Percentiles rank a stretch among this genome's conserved stretches.
Conservation (phyloP, 2,797 vertebrate genomes). For the Heliangelus exortis region DNA sequence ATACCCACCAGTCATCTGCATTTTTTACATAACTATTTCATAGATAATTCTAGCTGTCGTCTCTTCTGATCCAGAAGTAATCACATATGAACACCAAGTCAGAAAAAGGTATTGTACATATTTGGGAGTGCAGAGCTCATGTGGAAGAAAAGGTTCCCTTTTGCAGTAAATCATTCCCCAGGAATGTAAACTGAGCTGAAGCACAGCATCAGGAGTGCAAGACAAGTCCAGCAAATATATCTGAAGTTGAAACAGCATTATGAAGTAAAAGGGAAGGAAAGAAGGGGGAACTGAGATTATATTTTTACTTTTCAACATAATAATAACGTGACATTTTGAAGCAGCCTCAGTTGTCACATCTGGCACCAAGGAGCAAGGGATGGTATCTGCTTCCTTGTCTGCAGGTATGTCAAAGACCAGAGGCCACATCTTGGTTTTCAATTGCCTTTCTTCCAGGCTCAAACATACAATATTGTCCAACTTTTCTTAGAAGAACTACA, state of each 20-base stretch:
- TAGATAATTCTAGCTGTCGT: background rate
- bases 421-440: background rate
- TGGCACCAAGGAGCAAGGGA: background rate
- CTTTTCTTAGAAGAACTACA: background rate
- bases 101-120: background rate
- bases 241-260: background rate
- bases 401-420: background rate
- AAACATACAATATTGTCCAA: background rate
- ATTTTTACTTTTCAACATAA: background rate
- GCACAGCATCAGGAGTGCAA: background rate
- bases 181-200: background rate
- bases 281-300: background rate
- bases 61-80: constrained; percentile 55
- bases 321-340: background rate
- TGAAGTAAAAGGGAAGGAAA: background rate
- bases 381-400: background rate
- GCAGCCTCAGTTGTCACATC: background rate
- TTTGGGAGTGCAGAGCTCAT: background rate
- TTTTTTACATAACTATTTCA: background rate
- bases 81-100: background rate
- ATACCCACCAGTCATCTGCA: background rate
- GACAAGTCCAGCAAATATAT: background rate
- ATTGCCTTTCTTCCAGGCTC: background rate
- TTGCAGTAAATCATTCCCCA: too few species aligned
- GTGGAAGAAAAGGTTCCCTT: background rate